These are phyloP conservation scores for Typhlichthys eigenmanni DNA, from an alignment of 2,797 vertebrate genomes.

Conservation along the genomic window DNA sequence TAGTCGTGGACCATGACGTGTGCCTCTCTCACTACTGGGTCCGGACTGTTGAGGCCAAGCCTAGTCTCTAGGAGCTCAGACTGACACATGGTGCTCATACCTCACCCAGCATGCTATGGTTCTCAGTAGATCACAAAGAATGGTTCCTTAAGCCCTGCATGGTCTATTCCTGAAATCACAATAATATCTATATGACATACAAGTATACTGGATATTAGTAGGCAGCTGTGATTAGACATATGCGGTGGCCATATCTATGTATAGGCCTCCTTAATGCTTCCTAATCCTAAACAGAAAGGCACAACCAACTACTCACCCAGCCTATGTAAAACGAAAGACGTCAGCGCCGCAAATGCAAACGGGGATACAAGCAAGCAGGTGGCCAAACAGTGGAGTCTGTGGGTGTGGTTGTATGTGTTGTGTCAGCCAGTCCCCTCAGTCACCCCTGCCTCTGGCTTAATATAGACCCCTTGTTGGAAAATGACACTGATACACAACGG, in stretches of 20 bases:
- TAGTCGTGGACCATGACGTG: constrained; percentile 76
- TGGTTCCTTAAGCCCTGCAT: not conserved
- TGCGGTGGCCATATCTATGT: too few relatives aligned
- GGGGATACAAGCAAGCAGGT: constrained; percentile 21
- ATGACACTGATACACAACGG: constrained; percentile 50
- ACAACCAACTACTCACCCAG: constrained; percentile 49
- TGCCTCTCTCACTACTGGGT: constrained; percentile 75
- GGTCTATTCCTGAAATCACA: too few relatives aligned
- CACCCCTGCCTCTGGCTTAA: constrained; percentile 49
- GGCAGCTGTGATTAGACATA: too few relatives aligned
- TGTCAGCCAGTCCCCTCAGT: constrained; percentile 33
- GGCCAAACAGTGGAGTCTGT: constrained; percentile 26
- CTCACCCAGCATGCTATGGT: constrained; percentile 12
- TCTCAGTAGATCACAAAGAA: constrained; percentile 15
- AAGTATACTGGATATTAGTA: too few relatives aligned
- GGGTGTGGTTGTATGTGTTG: constrained; percentile 19
- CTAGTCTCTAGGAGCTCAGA: constrained; percentile 41
- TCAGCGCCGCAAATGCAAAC: constrained; percentile 1
- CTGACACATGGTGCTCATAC: constrained; percentile 52
- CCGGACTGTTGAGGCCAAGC: constrained; percentile 63
- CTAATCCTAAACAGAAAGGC: too few relatives aligned
- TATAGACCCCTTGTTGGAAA: constrained; percentile 69
- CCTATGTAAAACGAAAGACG: constrained; percentile 5
- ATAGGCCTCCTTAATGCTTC: too few relatives aligned
- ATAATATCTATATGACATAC: too few relatives aligned